These are phyloP conservation scores for Sylvia atricapilla DNA, from an alignment of 2,113 vertebrate species.

Conservation along the genomic window DNA sequence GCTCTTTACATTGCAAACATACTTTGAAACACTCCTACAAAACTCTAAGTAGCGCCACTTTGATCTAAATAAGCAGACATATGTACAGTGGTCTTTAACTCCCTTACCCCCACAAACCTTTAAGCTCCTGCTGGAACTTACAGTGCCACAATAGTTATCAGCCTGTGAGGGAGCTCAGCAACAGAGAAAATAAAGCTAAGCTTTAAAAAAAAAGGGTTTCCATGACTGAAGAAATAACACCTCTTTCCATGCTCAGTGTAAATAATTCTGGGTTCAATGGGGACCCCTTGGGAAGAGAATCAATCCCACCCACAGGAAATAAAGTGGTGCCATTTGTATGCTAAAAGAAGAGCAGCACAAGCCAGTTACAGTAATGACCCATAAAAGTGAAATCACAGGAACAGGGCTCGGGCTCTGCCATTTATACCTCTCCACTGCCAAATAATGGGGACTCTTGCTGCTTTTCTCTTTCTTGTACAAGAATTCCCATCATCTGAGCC, in stretches of 20 bases:
- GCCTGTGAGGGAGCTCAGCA: neutral
- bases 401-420: neutral
- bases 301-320: neutral
- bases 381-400: neutral
- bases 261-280: neutral
- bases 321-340: neutral
- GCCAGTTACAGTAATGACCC: constrained; percentile 8
- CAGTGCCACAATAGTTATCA: neutral
- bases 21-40: neutral
- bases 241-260: neutral
- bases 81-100: neutral
- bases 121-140: neutral
- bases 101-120: neutral
- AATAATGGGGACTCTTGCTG: constrained; percentile 43
- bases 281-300: neutral
- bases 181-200: neutral
- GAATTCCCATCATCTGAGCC: constrained; percentile 6
- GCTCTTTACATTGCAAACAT: neutral
- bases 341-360: neutral
- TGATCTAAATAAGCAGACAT: neutral
- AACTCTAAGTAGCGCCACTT: neutral
- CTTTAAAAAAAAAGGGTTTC: neutral
- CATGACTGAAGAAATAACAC: neutral
- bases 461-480: neutral
- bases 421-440: constrained; percentile 7